A percentile compares a stretch with the other conserved stretches of the same genome.
These are phyloP conservation scores for Calameuta filiformis DNA, from an alignment of 2,888 invertebrate species.

Conservation along the genomic window DNA sequence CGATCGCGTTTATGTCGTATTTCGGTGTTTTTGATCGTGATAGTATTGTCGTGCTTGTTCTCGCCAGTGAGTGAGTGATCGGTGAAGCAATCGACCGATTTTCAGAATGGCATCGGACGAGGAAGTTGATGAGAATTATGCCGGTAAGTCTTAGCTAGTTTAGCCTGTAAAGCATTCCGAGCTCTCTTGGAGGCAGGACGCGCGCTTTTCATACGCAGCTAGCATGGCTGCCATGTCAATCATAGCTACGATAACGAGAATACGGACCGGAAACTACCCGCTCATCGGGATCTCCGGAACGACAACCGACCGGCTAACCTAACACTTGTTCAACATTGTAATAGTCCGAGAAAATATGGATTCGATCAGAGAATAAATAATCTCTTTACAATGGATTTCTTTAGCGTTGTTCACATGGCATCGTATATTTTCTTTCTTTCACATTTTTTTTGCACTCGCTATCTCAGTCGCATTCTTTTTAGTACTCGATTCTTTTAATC, in stretches of 20 bases:
- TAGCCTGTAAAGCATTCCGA: constrained; percentile 27
- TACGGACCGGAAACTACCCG: background rate
- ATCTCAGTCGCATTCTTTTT: background rate
- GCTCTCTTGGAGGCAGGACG: constrained; percentile 51
- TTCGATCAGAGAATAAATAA: background rate
- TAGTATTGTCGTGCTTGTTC: constrained; percentile 17
- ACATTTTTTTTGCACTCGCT: background rate
- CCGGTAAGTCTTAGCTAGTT: constrained; percentile 74
- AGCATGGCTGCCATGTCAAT: constrained; percentile 61
- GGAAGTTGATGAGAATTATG: constrained; percentile 87
- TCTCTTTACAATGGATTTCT: background rate
- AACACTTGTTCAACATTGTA: background rate
- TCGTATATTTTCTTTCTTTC: background rate
- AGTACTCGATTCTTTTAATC: background rate
- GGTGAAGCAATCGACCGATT: constrained; percentile 15
- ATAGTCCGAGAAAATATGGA: background rate
- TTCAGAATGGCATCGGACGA: constrained; percentile 85
- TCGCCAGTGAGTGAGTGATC: constrained; percentile 19
- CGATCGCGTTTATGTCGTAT: constrained; percentile 47
- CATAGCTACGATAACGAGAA: constrained; percentile 5
- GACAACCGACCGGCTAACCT: background rate
- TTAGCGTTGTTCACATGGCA: background rate
- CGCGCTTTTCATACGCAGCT: constrained; percentile 56
- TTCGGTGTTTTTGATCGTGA: constrained; percentile 37
- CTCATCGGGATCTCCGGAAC: background rate